Conservation (phyloP, 2,113 vertebrate genomes). For the Perccottus glenii region DNA sequence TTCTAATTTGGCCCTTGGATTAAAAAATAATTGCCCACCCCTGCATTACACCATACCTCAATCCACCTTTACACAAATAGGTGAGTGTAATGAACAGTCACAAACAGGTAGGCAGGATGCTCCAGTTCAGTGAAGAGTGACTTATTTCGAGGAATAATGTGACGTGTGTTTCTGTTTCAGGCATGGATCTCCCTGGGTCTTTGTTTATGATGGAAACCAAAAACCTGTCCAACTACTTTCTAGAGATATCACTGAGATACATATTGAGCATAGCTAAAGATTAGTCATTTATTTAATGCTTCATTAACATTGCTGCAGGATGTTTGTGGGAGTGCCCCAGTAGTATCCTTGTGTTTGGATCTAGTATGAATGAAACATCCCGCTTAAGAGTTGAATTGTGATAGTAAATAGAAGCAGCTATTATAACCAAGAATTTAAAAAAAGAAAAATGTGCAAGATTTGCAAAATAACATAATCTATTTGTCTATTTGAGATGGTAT, state of each 20-base stretch:
- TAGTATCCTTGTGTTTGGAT: background rate
- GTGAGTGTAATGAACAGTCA: background rate
- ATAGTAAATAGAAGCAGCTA: too few relatives aligned
- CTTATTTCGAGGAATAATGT: slow-evolving; percentile 18
- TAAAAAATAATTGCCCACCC: too few relatives aligned
- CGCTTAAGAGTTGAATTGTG: too few relatives aligned
- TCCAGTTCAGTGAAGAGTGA: slow-evolving; percentile 18
- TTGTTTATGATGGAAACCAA: slow-evolving; percentile 35
- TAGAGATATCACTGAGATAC: slow-evolving; percentile 28
- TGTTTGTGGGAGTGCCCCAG: background rate
- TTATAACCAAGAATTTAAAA: too few relatives aligned
- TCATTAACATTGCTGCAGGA: slow-evolving; percentile 16
- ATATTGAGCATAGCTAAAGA: slow-evolving; percentile 20
- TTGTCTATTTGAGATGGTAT: too few relatives aligned
- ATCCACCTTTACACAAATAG: background rate
- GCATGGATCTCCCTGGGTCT: slow-evolving; percentile 18
- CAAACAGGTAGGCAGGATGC: background rate
- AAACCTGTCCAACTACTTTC: slow-evolving; percentile 37
- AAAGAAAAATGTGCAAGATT: too few relatives aligned
- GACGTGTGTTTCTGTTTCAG: slow-evolving; percentile 6
- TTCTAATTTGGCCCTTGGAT: too few relatives aligned
- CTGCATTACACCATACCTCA: background rate
- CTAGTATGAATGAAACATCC: too few relatives aligned
- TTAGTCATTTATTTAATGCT: slow-evolving; percentile 31
- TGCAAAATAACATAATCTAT: too few relatives aligned